Conservation (phyloP, 2,888 invertebrate genomes). For the Morpho deidamia region DNA sequence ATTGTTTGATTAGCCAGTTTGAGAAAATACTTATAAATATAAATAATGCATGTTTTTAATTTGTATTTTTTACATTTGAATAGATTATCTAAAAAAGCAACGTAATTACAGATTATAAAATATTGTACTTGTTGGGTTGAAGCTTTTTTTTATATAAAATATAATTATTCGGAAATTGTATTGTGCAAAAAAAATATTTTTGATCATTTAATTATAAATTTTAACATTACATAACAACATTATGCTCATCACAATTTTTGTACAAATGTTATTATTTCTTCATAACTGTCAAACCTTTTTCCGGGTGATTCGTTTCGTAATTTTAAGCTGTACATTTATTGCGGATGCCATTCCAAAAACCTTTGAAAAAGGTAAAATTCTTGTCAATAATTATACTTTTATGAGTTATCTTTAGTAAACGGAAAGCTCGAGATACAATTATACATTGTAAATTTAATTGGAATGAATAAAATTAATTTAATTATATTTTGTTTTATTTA, state of each 20-base stretch:
- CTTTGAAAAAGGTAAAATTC: constrained; percentile 74
- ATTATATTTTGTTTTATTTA: constrained; percentile 17
- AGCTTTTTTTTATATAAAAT: too few relatives aligned
- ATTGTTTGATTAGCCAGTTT: too few relatives aligned
- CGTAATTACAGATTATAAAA: too few relatives aligned
- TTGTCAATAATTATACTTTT: constrained; percentile 72
- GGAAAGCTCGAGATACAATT: constrained; percentile 41
- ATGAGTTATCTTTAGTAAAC: constrained; percentile 45
- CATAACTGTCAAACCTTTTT: constrained; percentile 11
- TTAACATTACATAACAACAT: too few relatives aligned
- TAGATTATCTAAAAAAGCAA: too few relatives aligned
- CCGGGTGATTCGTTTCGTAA: constrained; percentile 27
- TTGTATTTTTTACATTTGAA: too few relatives aligned
- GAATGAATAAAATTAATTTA: constrained; percentile 64
- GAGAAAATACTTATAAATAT: too few relatives aligned
- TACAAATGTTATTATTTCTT: neutral
- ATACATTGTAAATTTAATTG: constrained; percentile 69
- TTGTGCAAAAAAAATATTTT: neutral
- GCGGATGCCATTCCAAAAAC: constrained; percentile 72
- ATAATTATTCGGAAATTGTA: neutral
- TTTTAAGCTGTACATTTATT: constrained; percentile 38
- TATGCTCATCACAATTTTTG: neutral
- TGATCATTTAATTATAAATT: neutral
- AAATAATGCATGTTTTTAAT: too few relatives aligned
- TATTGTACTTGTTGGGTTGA: too few relatives aligned